Conservation (phyloP, 2,797 vertebrate genomes). For the Pseudochromis fuscus region DNA sequence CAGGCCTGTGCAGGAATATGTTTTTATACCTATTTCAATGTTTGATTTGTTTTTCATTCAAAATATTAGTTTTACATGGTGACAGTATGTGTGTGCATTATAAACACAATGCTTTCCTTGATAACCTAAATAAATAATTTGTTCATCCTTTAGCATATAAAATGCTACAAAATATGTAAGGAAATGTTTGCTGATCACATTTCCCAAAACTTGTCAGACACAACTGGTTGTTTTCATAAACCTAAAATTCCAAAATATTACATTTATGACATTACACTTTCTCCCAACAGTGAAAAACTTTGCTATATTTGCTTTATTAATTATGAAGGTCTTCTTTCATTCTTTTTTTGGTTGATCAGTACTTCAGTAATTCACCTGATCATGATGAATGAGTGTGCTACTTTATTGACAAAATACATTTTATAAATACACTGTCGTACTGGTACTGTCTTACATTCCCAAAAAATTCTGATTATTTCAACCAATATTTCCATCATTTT, state of each 20-base stretch:
- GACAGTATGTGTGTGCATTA: not conserved
- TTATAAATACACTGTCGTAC: not conserved
- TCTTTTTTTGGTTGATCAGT: too few relatives aligned
- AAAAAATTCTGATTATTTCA: conserved; percentile 27
- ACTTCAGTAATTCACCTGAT: conserved; percentile 5
- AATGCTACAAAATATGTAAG: too few relatives aligned
- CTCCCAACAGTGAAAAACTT: too few relatives aligned
- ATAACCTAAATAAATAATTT: not conserved
- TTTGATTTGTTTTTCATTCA: not conserved
- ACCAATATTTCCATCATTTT: conserved; percentile 41
- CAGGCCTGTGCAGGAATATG: conserved; percentile 26
- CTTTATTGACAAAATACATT: not conserved
- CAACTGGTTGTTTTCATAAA: not conserved
- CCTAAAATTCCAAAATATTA: not conserved
- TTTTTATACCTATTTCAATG: conserved; percentile 23
- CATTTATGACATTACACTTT: too few relatives aligned
- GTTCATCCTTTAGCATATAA: not conserved
- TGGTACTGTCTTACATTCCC: conserved; percentile 7
- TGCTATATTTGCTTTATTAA: not conserved
- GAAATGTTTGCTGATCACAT: too few relatives aligned
- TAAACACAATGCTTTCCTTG: not conserved
- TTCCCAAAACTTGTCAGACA: too few relatives aligned
- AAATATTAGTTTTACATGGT: conserved; percentile 29
- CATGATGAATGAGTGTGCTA: not conserved
- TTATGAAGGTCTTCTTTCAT: not conserved